Conservation (phyloP, 2,888 invertebrate species). For the Melinaea menophilus region DNA sequence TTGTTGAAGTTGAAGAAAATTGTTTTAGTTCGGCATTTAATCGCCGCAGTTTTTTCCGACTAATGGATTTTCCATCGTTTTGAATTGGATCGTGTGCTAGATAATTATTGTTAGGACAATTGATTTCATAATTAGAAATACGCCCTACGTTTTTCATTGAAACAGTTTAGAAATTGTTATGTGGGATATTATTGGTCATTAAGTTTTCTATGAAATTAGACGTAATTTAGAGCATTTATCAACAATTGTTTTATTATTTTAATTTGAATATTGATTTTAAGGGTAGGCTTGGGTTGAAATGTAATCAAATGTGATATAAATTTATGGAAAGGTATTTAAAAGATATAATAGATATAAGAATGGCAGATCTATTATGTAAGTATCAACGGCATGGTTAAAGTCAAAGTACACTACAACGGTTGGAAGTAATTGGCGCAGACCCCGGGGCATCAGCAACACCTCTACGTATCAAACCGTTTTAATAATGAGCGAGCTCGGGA, state of each 20-base stretch:
- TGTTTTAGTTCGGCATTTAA: slow-evolving; percentile 74
- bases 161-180: slow-evolving; percentile 2
- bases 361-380: slow-evolving; percentile 29
- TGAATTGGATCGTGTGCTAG: slow-evolving; percentile 37
- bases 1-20: slow-evolving; percentile 77
- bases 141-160: slow-evolving; percentile 11
- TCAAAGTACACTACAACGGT: slow-evolving; percentile 55
- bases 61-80: slow-evolving; percentile 68
- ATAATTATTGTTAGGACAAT: slow-evolving; percentile 55
- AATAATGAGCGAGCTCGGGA: slow-evolving; percentile 75
- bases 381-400: slow-evolving; percentile 57
- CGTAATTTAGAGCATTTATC: slow-evolving; percentile 1
- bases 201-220: slow-evolving; percentile 1
- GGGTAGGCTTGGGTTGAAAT: too few relatives aligned
- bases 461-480: slow-evolving; percentile 77
- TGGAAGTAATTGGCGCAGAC: slow-evolving; percentile 70
- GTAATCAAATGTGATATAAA: not conserved
- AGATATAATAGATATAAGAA: not conserved
- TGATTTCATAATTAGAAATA: slow-evolving; percentile 40
- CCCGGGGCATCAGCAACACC: slow-evolving; percentile 75
- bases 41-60: slow-evolving; percentile 63
- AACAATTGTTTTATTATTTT: not conserved
- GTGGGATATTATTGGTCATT: slow-evolving; percentile 3
- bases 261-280: not conserved
- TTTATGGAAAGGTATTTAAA: too few relatives aligned